These are phyloP conservation scores for Perccottus glenii DNA, from an alignment of 2,113 vertebrate genomes.

Conservation along the genomic window DNA sequence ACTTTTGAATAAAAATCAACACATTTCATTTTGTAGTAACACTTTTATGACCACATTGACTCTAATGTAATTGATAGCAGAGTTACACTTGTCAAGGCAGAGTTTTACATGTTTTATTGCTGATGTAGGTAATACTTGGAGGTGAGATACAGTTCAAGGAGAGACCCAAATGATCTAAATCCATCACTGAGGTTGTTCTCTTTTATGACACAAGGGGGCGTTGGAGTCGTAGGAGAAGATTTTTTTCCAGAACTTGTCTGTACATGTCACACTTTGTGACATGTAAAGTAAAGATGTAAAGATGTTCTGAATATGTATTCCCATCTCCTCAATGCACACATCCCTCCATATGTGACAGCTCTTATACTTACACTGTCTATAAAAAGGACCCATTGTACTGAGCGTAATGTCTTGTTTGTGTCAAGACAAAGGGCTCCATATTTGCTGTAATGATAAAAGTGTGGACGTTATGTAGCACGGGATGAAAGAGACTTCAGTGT, in stretches of 20 bases:
- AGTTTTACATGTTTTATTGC: neutral
- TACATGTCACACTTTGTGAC: slow-evolving; percentile 2
- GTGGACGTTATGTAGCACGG: slow-evolving; percentile 26
- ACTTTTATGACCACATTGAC: slow-evolving; percentile 41
- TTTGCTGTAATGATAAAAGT: slow-evolving; percentile 57
- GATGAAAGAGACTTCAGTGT: slow-evolving; percentile 67
- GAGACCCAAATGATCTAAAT: neutral
- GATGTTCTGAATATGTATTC: slow-evolving; percentile 21
- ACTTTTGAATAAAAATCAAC: slow-evolving; percentile 99
- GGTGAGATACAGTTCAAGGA: neutral
- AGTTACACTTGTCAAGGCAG: neutral
- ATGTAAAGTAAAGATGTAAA: neutral
- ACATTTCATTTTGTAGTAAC: slow-evolving; percentile 79
- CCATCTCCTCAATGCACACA: slow-evolving; percentile 12
- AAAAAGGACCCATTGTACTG: slow-evolving; percentile 26
- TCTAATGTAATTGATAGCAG: no score
- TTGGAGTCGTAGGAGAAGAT: neutral
- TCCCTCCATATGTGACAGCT: slow-evolving; percentile 7
- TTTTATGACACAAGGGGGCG: slow-evolving; percentile 55
- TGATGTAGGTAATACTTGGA: neutral
- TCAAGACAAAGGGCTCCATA: slow-evolving; percentile 15
- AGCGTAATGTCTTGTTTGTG: slow-evolving; percentile 34
- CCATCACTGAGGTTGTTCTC: neutral
- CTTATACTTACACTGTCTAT: slow-evolving; percentile 31
- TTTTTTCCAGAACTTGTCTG: neutral